These are phyloP conservation scores for Hippocampus zosterae DNA, from an alignment of 2,113 vertebrate species.

Conservation along the genomic window DNA sequence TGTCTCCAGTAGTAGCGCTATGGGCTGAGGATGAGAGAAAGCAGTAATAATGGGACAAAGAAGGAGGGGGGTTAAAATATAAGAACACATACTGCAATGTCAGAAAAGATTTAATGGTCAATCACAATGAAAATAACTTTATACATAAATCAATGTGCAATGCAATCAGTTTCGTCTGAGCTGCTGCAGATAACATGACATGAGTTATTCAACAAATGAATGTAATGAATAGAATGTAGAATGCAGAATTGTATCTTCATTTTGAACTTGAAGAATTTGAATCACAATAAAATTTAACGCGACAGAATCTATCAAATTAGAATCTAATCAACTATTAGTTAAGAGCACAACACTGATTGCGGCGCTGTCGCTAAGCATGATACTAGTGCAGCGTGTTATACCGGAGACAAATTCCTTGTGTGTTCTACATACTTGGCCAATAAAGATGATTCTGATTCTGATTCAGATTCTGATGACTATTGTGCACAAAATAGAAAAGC, in stretches of 20 bases:
- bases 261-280: background rate
- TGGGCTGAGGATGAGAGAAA: slow-evolving; percentile 69
- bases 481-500: too few species aligned
- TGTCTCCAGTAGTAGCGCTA: slow-evolving; percentile 87
- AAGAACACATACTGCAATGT: background rate
- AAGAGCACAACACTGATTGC: too few species aligned
- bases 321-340: too few species aligned
- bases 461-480: too few species aligned
- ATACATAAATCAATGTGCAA: background rate
- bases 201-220: background rate
- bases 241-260: background rate
- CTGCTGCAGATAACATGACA: background rate
- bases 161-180: background rate
- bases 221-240: background rate
- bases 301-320: too few species aligned
- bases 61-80: background rate
- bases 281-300: too few species aligned
- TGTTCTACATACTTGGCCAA: too few species aligned
- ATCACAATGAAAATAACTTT: background rate
- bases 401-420: too few species aligned
- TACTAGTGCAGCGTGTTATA: too few species aligned
- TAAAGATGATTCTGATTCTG: too few species aligned
- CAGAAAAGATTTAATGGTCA: background rate
- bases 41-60: slow-evolving; percentile 16
- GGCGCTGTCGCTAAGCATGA: too few species aligned